Conservation (phyloP, 2,797 vertebrate species). For the Catamblyrhynchus diadema region DNA sequence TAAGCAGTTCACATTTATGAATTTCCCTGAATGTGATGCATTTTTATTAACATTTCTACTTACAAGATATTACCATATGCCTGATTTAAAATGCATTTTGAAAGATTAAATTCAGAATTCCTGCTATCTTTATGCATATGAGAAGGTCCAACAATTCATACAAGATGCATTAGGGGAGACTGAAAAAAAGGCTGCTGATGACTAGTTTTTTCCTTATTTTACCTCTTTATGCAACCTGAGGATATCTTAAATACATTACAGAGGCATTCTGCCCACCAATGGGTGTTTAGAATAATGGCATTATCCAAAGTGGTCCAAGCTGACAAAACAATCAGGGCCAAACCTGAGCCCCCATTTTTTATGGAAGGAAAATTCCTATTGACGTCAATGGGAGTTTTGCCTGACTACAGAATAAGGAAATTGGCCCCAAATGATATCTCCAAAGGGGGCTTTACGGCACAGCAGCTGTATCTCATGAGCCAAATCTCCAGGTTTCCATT, state of each 20-base stretch:
- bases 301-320: background rate
- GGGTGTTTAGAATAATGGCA: background rate
- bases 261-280: background rate
- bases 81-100: background rate
- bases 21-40: background rate
- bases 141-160: background rate
- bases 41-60: conserved; percentile 61
- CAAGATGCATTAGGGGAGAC: background rate
- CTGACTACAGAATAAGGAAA: conserved; percentile 39
- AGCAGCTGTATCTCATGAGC: conserved; percentile 33
- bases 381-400: conserved; percentile 51
- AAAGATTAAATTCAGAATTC: conserved; percentile 4
- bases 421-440: conserved; percentile 21
- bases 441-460: background rate
- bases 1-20: background rate
- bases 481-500: conserved; percentile 26
- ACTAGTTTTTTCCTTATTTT: background rate
- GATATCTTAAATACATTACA: background rate
- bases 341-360: background rate
- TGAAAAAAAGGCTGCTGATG: background rate
- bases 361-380: conserved; percentile 26
- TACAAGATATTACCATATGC: conserved; percentile 32
- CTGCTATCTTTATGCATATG: background rate
- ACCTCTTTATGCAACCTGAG: background rate
- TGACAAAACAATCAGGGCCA: conserved; percentile 2